These are phyloP conservation scores for Ecliptopera silaceata DNA, from an alignment of 2,888 invertebrate species.

Conservation along the genomic window DNA sequence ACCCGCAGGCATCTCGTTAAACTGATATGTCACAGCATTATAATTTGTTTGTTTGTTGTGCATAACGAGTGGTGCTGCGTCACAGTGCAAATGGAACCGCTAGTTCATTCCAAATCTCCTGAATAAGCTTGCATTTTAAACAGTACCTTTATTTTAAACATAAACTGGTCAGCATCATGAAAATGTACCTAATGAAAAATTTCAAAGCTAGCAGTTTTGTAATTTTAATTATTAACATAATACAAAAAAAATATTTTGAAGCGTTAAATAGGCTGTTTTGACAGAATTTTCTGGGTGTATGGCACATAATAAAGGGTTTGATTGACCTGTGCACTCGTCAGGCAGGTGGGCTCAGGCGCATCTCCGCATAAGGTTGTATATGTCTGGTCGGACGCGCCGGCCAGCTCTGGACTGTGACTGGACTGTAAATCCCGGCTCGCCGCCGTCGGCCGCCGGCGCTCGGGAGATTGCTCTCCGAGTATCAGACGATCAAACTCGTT, in stretches of 20 bases:
- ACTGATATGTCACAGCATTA: conserved; percentile 35
- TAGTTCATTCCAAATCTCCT: background rate
- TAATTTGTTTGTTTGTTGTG: conserved; percentile 33
- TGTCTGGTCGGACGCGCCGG: background rate
- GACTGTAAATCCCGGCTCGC: conserved; percentile 58
- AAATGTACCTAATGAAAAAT: too few relatives aligned
- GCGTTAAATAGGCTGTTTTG: too few relatives aligned
- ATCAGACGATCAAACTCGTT: conserved; percentile 40
- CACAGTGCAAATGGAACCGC: background rate
- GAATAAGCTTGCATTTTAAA: too few relatives aligned
- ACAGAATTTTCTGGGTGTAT: background rate
- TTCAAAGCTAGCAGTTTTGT: too few relatives aligned
- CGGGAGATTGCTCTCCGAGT: conserved; percentile 64
- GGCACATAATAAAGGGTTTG: background rate
- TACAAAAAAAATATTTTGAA: too few relatives aligned
- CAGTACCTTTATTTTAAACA: too few relatives aligned
- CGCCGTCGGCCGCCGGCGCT: conserved; percentile 49
- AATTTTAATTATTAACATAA: too few relatives aligned
- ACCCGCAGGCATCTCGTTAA: conserved; percentile 52
- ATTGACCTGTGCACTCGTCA: background rate
- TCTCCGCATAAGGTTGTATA: background rate
- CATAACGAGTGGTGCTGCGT: conserved; percentile 19
- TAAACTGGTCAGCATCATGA: too few relatives aligned
- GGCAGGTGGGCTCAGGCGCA: too few relatives aligned
- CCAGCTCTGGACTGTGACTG: conserved; percentile 40